Conservation (phyloP, 2,888 invertebrate species). For the Nomada flava region DNA sequence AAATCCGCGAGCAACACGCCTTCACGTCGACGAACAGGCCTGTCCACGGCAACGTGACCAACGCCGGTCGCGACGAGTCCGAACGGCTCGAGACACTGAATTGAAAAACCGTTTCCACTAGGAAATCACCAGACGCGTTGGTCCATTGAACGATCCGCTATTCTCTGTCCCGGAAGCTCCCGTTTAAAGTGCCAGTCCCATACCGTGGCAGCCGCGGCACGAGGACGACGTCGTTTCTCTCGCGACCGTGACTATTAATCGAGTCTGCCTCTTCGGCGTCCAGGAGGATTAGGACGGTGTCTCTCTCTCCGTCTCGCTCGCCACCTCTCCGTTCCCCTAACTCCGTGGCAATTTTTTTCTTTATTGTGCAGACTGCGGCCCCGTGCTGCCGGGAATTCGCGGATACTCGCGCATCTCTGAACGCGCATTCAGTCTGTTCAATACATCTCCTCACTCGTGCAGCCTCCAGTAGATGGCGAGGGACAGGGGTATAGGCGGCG, state of each 20-base stretch:
- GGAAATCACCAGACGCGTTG: conserved; percentile 24
- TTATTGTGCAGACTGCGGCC: conserved; percentile 81
- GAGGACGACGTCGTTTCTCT: conserved; percentile 70
- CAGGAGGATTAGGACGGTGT: conserved; percentile 69
- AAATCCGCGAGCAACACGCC: conserved; percentile 28
- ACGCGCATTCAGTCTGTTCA: conserved; percentile 84
- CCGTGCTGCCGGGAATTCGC: conserved; percentile 76
- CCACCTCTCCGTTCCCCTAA: conserved; percentile 60
- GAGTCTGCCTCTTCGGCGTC: conserved; percentile 72
- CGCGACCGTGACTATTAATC: conserved; percentile 73
- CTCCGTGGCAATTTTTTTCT: conserved; percentile 66
- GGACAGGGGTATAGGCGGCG: conserved; percentile 54
- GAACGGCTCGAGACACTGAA: neutral
- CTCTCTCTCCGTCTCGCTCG: conserved; percentile 47
- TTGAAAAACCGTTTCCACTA: conserved; percentile 7
- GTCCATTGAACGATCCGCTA: conserved; percentile 52
- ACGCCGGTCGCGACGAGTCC: conserved; percentile 6
- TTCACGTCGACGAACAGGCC: conserved; percentile 55
- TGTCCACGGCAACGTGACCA: neutral
- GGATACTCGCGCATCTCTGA: conserved; percentile 82
- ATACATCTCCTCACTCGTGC: conserved; percentile 80
- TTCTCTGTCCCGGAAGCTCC: conserved; percentile 43
- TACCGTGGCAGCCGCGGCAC: conserved; percentile 47
- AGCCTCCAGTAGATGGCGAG: conserved; percentile 83
- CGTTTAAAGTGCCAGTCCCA: conserved; percentile 59